Evolutionary conservation across 2,113 vertebrate species (phyloP).

Genomic region (Oreochromis niloticus): DNA sequence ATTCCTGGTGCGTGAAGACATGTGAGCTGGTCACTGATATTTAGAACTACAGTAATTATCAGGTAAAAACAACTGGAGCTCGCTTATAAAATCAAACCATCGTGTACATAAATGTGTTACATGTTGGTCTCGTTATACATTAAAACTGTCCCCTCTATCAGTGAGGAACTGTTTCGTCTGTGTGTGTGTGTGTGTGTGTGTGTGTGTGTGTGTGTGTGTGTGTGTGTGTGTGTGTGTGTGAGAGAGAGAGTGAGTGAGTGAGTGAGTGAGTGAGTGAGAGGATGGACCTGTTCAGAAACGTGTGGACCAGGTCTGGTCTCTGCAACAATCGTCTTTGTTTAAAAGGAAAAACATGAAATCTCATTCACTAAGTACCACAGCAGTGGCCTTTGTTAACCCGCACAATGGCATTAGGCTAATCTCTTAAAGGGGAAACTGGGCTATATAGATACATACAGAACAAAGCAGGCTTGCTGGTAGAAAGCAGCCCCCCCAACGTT

Average conservation of each 20-base stretch:
- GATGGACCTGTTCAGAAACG: neutral
- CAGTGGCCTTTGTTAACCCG: neutral
- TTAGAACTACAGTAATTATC: neutral
- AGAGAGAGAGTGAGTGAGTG: too few species aligned
- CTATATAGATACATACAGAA: neutral
- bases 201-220: too few species aligned
- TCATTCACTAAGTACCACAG: neutral
- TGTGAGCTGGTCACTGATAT: neutral
- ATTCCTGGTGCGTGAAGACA: slow-evolving; percentile 31
- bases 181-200: neutral
- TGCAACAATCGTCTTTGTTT: slow-evolving; percentile 13
- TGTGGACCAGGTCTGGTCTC: neutral
- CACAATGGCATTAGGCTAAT: slow-evolving; percentile 52
- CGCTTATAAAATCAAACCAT: neutral
- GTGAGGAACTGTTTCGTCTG: neutral
- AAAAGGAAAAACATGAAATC: slow-evolving; percentile 2
- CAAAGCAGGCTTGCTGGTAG: neutral
- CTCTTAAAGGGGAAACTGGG: slow-evolving; percentile 26
- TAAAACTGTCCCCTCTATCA: neutral
- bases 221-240: neutral
- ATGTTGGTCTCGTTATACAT: neutral
- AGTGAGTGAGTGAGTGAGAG: too few species aligned
- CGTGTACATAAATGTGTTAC: neutral
- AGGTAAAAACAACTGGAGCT: neutral
- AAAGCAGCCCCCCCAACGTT: neutral